Conservation (phyloP, 2,888 invertebrate species). For the Polymixis flavicincta region DNA sequence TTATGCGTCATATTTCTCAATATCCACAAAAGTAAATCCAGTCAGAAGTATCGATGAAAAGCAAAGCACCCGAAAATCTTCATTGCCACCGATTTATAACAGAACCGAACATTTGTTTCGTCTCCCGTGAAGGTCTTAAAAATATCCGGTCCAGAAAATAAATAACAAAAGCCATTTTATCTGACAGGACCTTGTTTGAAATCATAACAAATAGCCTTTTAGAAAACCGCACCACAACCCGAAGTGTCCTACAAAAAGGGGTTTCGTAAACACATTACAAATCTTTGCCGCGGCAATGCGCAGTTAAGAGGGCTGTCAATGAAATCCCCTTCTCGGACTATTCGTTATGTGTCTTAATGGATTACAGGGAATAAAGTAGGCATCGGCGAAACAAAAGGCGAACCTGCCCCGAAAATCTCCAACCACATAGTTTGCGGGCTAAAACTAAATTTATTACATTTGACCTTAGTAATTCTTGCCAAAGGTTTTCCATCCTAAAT, state of each 20-base stretch:
- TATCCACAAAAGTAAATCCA: constrained; percentile 35
- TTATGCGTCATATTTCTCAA: constrained; percentile 42
- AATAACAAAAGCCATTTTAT: constrained; percentile 87
- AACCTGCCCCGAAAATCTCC: constrained; percentile 85
- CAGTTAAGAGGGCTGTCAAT: constrained; percentile 88
- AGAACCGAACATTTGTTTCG: constrained; percentile 73
- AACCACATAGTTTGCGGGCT: constrained; percentile 88
- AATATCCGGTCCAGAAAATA: constrained; percentile 85
- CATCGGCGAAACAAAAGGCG: constrained; percentile 89
- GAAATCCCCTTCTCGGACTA: constrained; percentile 85
- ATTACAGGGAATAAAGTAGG: constrained; percentile 88
- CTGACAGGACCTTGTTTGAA: constrained; percentile 88
- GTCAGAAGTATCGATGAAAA: constrained; percentile 50
- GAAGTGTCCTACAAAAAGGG: constrained; percentile 87
- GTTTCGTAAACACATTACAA: constrained; percentile 86
- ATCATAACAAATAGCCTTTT: constrained; percentile 90
- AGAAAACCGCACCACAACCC: constrained; percentile 88
- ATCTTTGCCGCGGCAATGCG: constrained; percentile 83
- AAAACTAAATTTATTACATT: constrained; percentile 90
- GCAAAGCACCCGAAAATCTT: constrained; percentile 58
- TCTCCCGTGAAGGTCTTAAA: constrained; percentile 77
- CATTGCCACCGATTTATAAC: constrained; percentile 62
- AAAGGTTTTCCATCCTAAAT: constrained; percentile 87
- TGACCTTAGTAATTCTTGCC: constrained; percentile 89
- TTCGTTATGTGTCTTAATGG: constrained; percentile 89